Base-by-base conservation (phyloP, 1,140 invertebrate species). In the Amyelois transitella region DNA sequence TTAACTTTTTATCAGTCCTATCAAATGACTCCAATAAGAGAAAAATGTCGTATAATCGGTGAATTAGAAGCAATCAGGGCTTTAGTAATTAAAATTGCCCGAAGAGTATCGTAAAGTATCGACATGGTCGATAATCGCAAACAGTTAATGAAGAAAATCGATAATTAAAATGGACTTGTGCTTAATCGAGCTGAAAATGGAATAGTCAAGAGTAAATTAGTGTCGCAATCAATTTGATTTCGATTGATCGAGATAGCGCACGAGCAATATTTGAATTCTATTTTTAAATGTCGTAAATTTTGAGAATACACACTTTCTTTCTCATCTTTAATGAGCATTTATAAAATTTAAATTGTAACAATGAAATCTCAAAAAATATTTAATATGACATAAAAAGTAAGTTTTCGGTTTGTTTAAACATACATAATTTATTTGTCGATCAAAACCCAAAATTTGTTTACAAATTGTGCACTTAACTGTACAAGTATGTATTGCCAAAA, bases 101-200 rank as follows among this genome's bases (percentile, higher is more conserved):
- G 55, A 63, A 69, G 66, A 70, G 76, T 63, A 72, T 80, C 74
- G 77, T 80, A 77, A 77, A 77, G 66, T 70, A 74, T 55, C 77
- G 67, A 86, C 82, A 86, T 75, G 78, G 64, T 51, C 65, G 82
- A 72, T 77, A 86, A 86, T 83, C 80, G 75, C 72, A 77, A 76
- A 75, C 81, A 81, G 65, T 75, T 81, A 86, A 86, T 86, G 80
- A 86, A 77, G 59, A 72, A 80, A 74, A 76, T 67, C 72, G 65
- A 75, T 82, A 85, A 85, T 85, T 76, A 81, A 75, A 75, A 77
- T 72, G 68, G 70, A 60, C 66, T 66, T 48, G 51, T 38, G 71
- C 66, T 77, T 75, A 86, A 86, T 86, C 81, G 78, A 81, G 70
- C 78, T 77, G 78, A 77, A 86, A 86, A 86, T 86, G 69, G 76